Percentiles rank a stretch among this genome's conserved stretches.
phyloP scores from a whole-genome alignment of 2,888 invertebrate species.

The Ellobium chinense region DNA sequence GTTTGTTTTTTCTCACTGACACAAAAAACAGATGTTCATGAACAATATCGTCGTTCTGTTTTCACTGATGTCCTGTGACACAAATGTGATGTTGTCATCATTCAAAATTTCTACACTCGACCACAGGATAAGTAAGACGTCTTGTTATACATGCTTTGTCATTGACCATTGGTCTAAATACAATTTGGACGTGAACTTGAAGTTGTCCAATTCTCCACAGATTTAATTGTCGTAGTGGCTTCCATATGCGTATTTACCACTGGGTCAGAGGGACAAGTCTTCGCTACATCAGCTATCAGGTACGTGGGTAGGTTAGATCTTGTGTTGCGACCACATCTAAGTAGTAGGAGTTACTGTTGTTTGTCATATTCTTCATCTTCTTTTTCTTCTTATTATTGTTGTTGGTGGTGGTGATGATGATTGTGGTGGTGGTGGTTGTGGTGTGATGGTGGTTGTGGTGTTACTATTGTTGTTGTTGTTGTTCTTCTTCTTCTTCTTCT shows the following conservation, averaged over 20 bases:
- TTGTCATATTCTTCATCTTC: background rate
- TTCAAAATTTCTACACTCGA: no score
- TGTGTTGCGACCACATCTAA: background rate
- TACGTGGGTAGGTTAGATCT: slow-evolving; percentile 61
- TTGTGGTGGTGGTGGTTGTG: background rate
- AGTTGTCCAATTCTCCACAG: slow-evolving; percentile 19
- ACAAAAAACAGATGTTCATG: no score
- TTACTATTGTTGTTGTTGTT: background rate
- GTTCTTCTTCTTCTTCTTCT: no score
- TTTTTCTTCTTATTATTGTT: background rate
- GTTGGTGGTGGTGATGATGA: background rate
- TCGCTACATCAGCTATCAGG: slow-evolving; percentile 89
- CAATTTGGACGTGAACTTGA: background rate
- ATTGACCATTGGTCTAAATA: no score
- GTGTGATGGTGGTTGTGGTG: background rate
- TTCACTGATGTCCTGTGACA: no score
- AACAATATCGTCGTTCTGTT: no score
- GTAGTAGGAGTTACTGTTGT: background rate
- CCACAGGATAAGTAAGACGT: no score
- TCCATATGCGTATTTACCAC: slow-evolving; percentile 88
- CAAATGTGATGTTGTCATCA: no score
- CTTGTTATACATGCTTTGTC: no score
- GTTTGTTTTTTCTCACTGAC: no score
- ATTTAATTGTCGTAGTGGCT: slow-evolving; percentile 78
- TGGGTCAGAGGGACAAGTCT: slow-evolving; percentile 91